A percentile compares a stretch with the other conserved stretches of the same genome.
Conservation (phyloP, 2,888 invertebrate genomes). For the Drosophila infuscata region DNA sequence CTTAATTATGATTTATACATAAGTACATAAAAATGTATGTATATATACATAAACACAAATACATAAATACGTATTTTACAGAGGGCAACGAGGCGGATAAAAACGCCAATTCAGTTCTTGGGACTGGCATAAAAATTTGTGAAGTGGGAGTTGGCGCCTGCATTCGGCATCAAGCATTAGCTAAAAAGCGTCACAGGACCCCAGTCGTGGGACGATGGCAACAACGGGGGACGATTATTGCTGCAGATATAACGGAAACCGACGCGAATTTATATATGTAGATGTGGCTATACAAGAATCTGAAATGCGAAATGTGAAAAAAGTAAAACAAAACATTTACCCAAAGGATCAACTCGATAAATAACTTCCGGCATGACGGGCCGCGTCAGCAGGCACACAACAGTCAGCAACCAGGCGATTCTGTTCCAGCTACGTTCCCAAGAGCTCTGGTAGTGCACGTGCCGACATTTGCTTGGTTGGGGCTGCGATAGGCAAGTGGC, state of each 20-base stretch:
- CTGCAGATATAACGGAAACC: slow-evolving; percentile 59
- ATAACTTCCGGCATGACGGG: slow-evolving; percentile 84
- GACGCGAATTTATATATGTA: slow-evolving; percentile 57
- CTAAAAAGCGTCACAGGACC: slow-evolving; percentile 49
- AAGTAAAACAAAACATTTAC: slow-evolving; percentile 78
- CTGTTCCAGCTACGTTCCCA: slow-evolving; percentile 55
- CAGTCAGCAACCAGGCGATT: slow-evolving; percentile 76
- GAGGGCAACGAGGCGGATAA: slow-evolving; percentile 22
- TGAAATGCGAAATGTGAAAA: slow-evolving; percentile 49
- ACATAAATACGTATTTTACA: slow-evolving; percentile 22
- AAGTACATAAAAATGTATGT: slow-evolving; percentile 33
- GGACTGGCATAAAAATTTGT: background rate
- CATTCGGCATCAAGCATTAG: slow-evolving; percentile 41
- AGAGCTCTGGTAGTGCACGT: slow-evolving; percentile 62
- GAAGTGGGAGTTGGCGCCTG: slow-evolving; percentile 40
- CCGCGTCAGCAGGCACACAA: slow-evolving; percentile 79
- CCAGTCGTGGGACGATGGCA: background rate
- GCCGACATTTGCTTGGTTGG: slow-evolving; percentile 61
- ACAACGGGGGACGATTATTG: slow-evolving; percentile 47
- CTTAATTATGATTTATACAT: slow-evolving; percentile 74
- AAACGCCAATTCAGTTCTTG: slow-evolving; percentile 35
- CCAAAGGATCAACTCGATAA: slow-evolving; percentile 85
- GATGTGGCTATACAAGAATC: slow-evolving; percentile 31
- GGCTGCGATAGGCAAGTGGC: slow-evolving; percentile 17
- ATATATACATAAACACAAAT: slow-evolving; percentile 4